These are phyloP conservation scores for Drosophila nigromelanica DNA, from an alignment of 1,140 invertebrate genomes.

Conservation along the genomic window DNA sequence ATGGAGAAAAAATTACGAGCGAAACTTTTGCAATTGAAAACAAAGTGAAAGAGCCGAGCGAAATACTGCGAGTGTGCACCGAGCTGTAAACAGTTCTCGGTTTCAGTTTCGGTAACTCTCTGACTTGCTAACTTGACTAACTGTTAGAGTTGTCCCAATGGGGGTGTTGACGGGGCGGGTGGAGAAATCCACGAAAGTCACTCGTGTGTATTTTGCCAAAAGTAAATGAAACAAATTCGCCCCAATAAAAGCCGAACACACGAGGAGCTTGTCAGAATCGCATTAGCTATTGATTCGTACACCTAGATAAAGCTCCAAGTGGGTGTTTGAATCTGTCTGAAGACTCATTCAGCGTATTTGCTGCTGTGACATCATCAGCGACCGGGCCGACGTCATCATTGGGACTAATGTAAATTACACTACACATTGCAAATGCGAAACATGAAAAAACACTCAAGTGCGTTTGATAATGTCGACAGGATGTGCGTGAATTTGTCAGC, in stretches of 20 bases:
- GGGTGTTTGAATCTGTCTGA: not conserved
- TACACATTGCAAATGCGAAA: slow-evolving; percentile 42
- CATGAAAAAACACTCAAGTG: slow-evolving; percentile 71
- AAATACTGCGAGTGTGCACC: slow-evolving; percentile 34
- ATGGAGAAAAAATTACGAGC: slow-evolving; percentile 28
- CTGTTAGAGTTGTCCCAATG: not conserved
- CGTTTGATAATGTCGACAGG: slow-evolving; percentile 44
- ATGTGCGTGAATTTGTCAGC: slow-evolving; percentile 53
- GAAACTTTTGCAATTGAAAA: slow-evolving; percentile 72
- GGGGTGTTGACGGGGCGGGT: no score
- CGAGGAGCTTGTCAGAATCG: slow-evolving; percentile 45
- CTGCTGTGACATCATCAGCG: slow-evolving; percentile 42
- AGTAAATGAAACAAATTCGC: slow-evolving; percentile 28
- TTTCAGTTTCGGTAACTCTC: slow-evolving; percentile 30
- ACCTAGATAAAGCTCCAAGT: slow-evolving; percentile 15
- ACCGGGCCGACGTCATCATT: slow-evolving; percentile 13
- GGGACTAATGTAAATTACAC: slow-evolving; percentile 49
- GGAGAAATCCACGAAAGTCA: not conserved
- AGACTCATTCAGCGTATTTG: slow-evolving; percentile 39
- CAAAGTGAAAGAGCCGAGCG: slow-evolving; percentile 46
- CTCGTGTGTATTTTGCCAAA: slow-evolving; percentile 12
- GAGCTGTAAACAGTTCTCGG: slow-evolving; percentile 48
- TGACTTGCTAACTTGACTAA: slow-evolving; percentile 19
- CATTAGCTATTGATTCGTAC: slow-evolving; percentile 66
- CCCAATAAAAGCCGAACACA: slow-evolving; percentile 12